Evolutionary conservation across 2,113 vertebrate species (phyloP).

Genomic region (Alaudala cheleensis): DNA sequence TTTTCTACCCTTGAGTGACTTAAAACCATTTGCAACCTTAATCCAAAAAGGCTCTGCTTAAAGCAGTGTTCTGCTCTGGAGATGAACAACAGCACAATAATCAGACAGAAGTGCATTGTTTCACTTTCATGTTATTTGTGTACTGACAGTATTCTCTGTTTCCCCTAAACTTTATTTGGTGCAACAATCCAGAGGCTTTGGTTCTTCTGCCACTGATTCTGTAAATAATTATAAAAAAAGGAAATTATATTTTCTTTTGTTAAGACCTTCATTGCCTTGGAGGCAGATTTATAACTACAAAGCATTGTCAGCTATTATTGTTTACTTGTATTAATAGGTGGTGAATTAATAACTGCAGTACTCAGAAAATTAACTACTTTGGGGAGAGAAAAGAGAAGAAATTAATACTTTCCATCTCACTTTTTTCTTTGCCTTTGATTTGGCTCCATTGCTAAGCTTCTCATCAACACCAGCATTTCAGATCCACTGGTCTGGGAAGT

Average conservation of each 20-base stretch:
- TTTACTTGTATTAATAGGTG: neutral
- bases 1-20: conserved; percentile 11
- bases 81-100: neutral
- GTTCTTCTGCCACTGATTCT: neutral
- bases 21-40: conserved; percentile 23
- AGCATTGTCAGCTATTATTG: neutral
- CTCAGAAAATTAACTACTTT: neutral
- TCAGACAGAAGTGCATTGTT: neutral
- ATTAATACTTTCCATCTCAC: neutral
- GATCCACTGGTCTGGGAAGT: neutral
- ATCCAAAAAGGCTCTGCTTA: conserved; percentile 12
- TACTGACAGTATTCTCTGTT: neutral
- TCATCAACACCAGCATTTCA: neutral
- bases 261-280: neutral
- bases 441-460: neutral
- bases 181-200: neutral
- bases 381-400: neutral
- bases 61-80: neutral
- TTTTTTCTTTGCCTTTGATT: neutral
- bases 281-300: neutral
- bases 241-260: neutral
- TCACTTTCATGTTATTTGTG: neutral
- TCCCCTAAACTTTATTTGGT: neutral
- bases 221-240: neutral
- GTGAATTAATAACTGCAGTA: neutral